Conservation (phyloP, 2,888 invertebrate species). For the Parasteatoda lunata region DNA sequence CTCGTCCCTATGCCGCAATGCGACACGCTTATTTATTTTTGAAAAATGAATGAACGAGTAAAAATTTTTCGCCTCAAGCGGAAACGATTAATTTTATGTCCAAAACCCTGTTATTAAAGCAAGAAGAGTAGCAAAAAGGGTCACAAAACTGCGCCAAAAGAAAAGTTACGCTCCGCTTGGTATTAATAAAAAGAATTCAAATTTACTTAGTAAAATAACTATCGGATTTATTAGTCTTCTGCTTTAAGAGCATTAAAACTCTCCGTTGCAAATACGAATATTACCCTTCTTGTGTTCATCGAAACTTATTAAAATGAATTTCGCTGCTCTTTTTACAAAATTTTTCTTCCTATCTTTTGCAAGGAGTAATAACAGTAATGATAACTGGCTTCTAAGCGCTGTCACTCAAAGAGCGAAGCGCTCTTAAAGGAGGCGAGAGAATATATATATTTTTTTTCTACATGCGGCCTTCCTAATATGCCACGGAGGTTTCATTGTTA, state of each 20-base stretch:
- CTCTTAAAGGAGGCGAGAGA: conserved; percentile 12
- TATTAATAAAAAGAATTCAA: conserved; percentile 31
- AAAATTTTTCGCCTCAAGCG: conserved; percentile 40
- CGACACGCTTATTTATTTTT: conserved; percentile 54
- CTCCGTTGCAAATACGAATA: conserved; percentile 8
- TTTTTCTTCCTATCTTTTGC: conserved; percentile 16
- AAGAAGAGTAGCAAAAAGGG: conserved; percentile 52
- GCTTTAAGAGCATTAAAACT: conserved; percentile 23
- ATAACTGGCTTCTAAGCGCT: conserved; percentile 38
- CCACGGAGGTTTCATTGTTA: conserved; percentile 48
- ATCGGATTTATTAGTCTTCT: conserved; percentile 49
- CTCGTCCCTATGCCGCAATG: conserved; percentile 50
- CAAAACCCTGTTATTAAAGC: conserved; percentile 45
- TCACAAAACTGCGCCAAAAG: conserved; percentile 27
- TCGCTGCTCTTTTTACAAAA: conserved; percentile 41
- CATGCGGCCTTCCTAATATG: conserved; percentile 9
- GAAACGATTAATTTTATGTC: conserved; percentile 58
- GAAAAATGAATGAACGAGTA: conserved; percentile 49
- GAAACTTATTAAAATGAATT: conserved; percentile 53
- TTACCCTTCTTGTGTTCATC: conserved; percentile 20
- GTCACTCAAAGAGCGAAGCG: conserved; percentile 45
- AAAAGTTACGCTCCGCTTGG: conserved; percentile 25
- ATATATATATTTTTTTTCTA: conserved; percentile 29
- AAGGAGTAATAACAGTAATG: conserved; percentile 56
- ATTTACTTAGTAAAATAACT: conserved; percentile 38